A percentile compares a stretch with the other conserved stretches of the same genome.
These are phyloP conservation scores for Hypselothyrea guttata DNA, from an alignment of 2,888 invertebrate species.

Conservation along the genomic window DNA sequence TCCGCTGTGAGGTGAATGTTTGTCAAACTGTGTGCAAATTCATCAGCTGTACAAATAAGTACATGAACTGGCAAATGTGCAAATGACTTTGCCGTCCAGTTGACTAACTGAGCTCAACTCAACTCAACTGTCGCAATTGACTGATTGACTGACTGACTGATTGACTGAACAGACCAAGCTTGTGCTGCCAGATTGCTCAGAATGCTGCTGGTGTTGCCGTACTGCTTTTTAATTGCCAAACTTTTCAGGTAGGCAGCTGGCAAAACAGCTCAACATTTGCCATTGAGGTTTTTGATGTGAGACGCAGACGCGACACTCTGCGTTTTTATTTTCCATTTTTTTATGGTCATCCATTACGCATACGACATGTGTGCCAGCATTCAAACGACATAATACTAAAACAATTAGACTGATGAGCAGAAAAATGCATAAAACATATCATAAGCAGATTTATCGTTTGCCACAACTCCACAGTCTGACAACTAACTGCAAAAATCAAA, in stretches of 20 bases:
- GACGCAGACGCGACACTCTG: slow-evolving; percentile 54
- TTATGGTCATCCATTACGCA: slow-evolving; percentile 59
- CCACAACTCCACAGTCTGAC: neutral
- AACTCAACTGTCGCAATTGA: neutral
- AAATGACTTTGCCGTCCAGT: slow-evolving; percentile 28
- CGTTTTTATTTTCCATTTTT: slow-evolving; percentile 22
- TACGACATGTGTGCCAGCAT: slow-evolving; percentile 54
- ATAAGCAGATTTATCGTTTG: neutral
- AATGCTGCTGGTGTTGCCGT: slow-evolving; percentile 9
- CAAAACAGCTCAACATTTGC: slow-evolving; percentile 29
- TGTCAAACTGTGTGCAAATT: slow-evolving; percentile 36
- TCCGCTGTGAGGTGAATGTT: slow-evolving; percentile 11
- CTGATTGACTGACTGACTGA: slow-evolving; percentile 9
- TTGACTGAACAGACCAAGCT: slow-evolving; percentile 1
- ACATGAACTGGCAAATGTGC: slow-evolving; percentile 31
- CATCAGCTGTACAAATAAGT: slow-evolving; percentile 50
- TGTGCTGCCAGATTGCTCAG: slow-evolving; percentile 40
- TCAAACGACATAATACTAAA: slow-evolving; percentile 45
- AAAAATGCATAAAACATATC: slow-evolving; percentile 34
- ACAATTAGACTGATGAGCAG: slow-evolving; percentile 60
- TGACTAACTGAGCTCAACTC: slow-evolving; percentile 19
- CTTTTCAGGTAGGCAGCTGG: slow-evolving; percentile 45
- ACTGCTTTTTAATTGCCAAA: slow-evolving; percentile 61
- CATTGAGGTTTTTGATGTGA: slow-evolving; percentile 60
- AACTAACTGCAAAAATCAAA: slow-evolving; percentile 55